Base-by-base conservation (phyloP, 2,888 invertebrate genomes). In the Athalia rosae region DNA sequence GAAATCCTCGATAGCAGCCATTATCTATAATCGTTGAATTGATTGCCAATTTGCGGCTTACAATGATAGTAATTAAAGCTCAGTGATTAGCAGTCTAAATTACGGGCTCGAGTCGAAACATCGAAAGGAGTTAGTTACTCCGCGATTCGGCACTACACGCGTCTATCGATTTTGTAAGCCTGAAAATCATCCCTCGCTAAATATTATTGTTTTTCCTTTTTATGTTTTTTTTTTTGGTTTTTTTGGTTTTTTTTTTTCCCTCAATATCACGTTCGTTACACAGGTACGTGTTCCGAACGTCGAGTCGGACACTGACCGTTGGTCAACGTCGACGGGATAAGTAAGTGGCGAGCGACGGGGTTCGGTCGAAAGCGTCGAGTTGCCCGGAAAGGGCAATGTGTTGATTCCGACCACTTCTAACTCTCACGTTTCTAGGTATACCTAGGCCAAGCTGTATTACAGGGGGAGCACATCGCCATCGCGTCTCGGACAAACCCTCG, bases 401-500 rank as follows among this genome's bases (percentile, higher is more conserved):
- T 56, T 71, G 71, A 71, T 56, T 71, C 28, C 58, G 56, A 71
- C 71, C 71, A 58, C 43, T 71, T 58, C 58, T 4, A 13, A 45
- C 4, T 50, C 69, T 71, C 71, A 71, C 56, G 50, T 67, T 28
- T 28, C 28, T 28, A 28, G 28, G 28, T 28, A 28, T 28, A 28
- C 28, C 28, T 28, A 28, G 28, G 28, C 28, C 2, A 28, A 28
- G 28, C 28, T 28, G 28, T 28, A 28, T 28, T 28, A 28, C 28
- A 28, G 28, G 28, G 28, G 28, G 2, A 28, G 28, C 28, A 28
- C 28, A 28, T 28, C 28, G 28, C 28, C 28, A 28, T 28, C 66
- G n/a, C 64, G 56, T 71, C 71, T 71, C 58, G 71, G 58, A 71
- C 71, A 74, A 62, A 62, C 74, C 74, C 74, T 74, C 61, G 74